Conservation (phyloP, 2,888 invertebrate genomes). For the Acronicta alni region DNA sequence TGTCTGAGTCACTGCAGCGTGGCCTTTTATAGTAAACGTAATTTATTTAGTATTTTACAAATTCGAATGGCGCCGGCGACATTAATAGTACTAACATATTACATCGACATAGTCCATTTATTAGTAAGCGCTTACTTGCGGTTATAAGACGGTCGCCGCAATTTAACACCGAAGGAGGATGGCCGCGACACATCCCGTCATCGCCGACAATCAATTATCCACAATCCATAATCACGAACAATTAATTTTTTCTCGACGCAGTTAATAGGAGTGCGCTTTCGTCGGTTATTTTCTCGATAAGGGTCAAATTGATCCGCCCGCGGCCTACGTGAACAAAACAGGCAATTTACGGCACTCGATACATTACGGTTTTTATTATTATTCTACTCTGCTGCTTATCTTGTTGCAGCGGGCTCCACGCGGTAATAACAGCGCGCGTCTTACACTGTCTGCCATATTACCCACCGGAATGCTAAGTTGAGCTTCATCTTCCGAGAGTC, state of each 20-base stretch:
- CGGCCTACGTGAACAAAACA: constrained; percentile 82
- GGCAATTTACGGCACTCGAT: constrained; percentile 80
- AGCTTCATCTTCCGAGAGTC: constrained; percentile 36
- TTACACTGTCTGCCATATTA: constrained; percentile 52
- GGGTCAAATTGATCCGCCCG: constrained; percentile 84
- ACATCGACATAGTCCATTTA: constrained; percentile 63
- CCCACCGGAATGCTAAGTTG: constrained; percentile 45
- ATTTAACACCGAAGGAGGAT: constrained; percentile 65
- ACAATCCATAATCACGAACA: constrained; percentile 84
- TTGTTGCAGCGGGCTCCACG: constrained; percentile 69
- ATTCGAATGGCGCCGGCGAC: constrained; percentile 60
- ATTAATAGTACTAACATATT: constrained; percentile 64
- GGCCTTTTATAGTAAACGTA: constrained; percentile 59
- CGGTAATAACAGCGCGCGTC: constrained; percentile 67
- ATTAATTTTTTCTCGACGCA: constrained; percentile 82
- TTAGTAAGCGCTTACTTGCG: constrained; percentile 51
- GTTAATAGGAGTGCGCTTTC: constrained; percentile 82
- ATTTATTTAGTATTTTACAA: constrained; percentile 65
- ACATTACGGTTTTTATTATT: constrained; percentile 80
- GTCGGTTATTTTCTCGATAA: constrained; percentile 86
- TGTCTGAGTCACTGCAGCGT: constrained; percentile 58
- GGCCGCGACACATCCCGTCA: constrained; percentile 71
- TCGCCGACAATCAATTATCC: constrained; percentile 80
- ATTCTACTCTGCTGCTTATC: constrained; percentile 74
- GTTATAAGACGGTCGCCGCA: constrained; percentile 53